phyloP scores from a whole-genome alignment of 2,113 vertebrate species.

The Xenopus laevis region DNA sequence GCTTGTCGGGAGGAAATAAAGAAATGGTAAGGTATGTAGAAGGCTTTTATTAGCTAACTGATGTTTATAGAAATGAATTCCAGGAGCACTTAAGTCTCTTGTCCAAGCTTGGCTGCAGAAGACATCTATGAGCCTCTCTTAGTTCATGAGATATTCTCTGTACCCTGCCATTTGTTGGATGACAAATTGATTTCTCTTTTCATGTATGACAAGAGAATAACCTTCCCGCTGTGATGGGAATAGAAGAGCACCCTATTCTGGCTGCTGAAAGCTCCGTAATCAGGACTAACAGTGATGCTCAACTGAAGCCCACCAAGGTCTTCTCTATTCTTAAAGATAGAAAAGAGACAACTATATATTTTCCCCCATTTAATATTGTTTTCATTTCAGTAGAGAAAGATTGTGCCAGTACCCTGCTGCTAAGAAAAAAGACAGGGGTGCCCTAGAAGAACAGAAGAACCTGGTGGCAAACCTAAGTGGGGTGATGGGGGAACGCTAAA shows the following conservation, averaged over 20 bases:
- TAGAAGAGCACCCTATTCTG: constrained; percentile 1
- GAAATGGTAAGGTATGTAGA: constrained; percentile 13
- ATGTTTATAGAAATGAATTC: constrained; percentile 16
- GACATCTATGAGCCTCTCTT: constrained; percentile 13
- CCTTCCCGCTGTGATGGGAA: constrained; percentile 12
- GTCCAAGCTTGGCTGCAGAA: not conserved
- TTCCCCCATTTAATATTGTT: too few species aligned
- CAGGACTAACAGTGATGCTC: too few species aligned
- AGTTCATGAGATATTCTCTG: not conserved
- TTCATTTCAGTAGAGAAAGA: too few species aligned
- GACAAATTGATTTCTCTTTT: constrained; percentile 37
- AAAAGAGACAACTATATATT: too few species aligned
- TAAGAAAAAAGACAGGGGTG: too few species aligned
- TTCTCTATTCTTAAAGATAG: too few species aligned
- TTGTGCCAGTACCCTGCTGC: too few species aligned
- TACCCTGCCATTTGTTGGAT: constrained; percentile 32
- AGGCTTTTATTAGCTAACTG: constrained; percentile 32
- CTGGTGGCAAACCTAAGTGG: too few species aligned
- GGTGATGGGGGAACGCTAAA: too few species aligned
- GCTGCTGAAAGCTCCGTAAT: not conserved
- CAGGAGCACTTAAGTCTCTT: constrained; percentile 9
- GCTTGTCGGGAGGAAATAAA: constrained; percentile 19
- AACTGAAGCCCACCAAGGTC: too few species aligned
- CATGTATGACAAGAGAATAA: not conserved
- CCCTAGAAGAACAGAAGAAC: too few species aligned